Percentiles rank a stretch among this genome's conserved stretches.
phyloP scores from a whole-genome alignment of 2,888 invertebrate species.

The Ptilodon capucinus region DNA sequence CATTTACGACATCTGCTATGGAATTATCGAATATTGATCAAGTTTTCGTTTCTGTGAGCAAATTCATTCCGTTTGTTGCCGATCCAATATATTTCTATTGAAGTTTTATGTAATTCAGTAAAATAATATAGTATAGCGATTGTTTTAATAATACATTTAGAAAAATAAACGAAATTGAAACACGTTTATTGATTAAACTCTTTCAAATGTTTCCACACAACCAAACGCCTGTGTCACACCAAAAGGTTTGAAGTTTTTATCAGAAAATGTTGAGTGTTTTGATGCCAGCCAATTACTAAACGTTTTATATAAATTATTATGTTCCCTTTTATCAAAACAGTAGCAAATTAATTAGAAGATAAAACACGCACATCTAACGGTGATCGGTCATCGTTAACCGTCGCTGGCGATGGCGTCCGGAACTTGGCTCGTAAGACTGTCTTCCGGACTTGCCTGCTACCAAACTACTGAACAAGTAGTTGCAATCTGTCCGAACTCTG shows the following conservation, averaged over 20 bases:
- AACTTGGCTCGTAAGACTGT: slow-evolving; percentile 40
- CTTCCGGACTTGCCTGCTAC: slow-evolving; percentile 39
- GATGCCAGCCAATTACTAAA: too few species aligned
- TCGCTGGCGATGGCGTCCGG: slow-evolving; percentile 30
- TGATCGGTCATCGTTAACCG: slow-evolving; percentile 47
- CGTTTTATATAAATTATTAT: background rate
- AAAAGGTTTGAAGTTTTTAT: too few species aligned
- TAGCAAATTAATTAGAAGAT: background rate
- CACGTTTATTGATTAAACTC: background rate
- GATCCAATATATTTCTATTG: background rate
- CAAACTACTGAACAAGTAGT: slow-evolving; percentile 30
- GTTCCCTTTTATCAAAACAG: background rate
- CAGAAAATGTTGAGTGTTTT: too few species aligned
- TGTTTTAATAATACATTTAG: background rate
- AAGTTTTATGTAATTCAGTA: background rate
- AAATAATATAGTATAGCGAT: background rate
- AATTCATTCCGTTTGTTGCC: slow-evolving; percentile 13
- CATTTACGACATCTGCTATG: slow-evolving; percentile 35
- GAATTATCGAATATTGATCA: slow-evolving; percentile 36
- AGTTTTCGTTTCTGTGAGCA: slow-evolving; percentile 16
- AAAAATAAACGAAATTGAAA: background rate
- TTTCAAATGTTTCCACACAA: too few species aligned
- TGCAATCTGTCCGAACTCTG: slow-evolving; percentile 34
- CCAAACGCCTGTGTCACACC: too few species aligned
- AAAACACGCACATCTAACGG: slow-evolving; percentile 22